phyloP scores from a whole-genome alignment of 2,888 invertebrate species.

The Rotaria macrura region DNA sequence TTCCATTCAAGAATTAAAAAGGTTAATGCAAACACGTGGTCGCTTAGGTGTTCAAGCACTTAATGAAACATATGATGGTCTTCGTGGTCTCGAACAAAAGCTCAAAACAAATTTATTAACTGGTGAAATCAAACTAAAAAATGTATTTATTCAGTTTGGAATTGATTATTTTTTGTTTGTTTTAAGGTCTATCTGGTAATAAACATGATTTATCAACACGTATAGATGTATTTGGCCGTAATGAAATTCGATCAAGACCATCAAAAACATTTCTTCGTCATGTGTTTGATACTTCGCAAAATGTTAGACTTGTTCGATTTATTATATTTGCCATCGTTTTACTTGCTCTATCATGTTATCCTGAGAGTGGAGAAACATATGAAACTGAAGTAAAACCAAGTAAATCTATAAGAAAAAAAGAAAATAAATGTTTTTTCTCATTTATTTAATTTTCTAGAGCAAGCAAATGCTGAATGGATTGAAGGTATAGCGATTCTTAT shows the following conservation, averaged over 20 bases:
- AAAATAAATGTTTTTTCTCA: background rate
- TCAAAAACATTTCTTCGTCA: slow-evolving; percentile 91
- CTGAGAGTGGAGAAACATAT: slow-evolving; percentile 36
- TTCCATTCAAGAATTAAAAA: background rate
- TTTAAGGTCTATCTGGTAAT: background rate
- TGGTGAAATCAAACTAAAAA: background rate
- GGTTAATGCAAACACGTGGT: background rate
- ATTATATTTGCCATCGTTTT: slow-evolving; percentile 84
- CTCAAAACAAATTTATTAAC: background rate
- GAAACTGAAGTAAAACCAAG: slow-evolving; percentile 16
- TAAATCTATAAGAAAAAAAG: no score
- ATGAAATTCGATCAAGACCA: slow-evolving; percentile 90
- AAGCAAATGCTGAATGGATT: slow-evolving; percentile 69
- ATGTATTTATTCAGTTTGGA: no score
- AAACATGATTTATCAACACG: slow-evolving; percentile 9
- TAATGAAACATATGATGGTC: background rate
- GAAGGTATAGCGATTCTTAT: slow-evolving; percentile 97
- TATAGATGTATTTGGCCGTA: slow-evolving; percentile 60
- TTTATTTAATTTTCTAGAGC: background rate
- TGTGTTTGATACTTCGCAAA: slow-evolving; percentile 95
- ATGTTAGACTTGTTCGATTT: slow-evolving; percentile 89
- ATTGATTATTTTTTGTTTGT: background rate
- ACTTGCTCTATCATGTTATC: slow-evolving; percentile 66
- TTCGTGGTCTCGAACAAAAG: background rate
- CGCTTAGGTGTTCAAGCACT: background rate